These are phyloP conservation scores for Laticauda colubrina DNA, from an alignment of 2,113 vertebrate species.

Conservation along the genomic window DNA sequence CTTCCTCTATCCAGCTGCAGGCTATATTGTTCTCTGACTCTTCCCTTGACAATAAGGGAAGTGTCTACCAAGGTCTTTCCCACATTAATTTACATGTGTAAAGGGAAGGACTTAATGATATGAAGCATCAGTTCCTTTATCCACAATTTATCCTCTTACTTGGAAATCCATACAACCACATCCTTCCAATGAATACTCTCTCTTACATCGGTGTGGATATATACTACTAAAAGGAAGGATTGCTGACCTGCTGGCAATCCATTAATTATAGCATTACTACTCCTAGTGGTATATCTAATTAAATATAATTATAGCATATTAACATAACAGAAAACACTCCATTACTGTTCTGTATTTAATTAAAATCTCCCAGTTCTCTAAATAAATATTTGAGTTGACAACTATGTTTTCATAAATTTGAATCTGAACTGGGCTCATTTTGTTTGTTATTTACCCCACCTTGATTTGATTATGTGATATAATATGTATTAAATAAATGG, in stretches of 20 bases:
- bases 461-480: background rate
- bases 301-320: conserved; percentile 29
- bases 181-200: background rate
- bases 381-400: conserved; percentile 19
- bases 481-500: background rate
- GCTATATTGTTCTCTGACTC: background rate
- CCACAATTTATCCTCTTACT: background rate
- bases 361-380: conserved; percentile 1
- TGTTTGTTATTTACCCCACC: background rate
- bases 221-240: conserved; percentile 23
- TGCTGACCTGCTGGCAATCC: conserved; percentile 21
- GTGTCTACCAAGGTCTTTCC: background rate
- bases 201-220: background rate
- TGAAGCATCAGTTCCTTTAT: background rate
- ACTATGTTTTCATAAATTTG: conserved; percentile 9
- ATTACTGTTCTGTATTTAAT: conserved; percentile 27
- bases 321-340: conserved; percentile 19
- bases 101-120: background rate
- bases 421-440: background rate
- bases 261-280: conserved; percentile 30
- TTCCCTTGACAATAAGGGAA: background rate
- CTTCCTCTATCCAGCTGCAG: background rate
- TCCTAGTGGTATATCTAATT: conserved; percentile 19
- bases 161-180: background rate
- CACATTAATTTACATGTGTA: background rate